A percentile compares a stretch with the other conserved stretches of the same genome.
These are phyloP conservation scores for Paramormyrops kingsleyae DNA, from an alignment of 2,113 vertebrate species.

Conservation along the genomic window DNA sequence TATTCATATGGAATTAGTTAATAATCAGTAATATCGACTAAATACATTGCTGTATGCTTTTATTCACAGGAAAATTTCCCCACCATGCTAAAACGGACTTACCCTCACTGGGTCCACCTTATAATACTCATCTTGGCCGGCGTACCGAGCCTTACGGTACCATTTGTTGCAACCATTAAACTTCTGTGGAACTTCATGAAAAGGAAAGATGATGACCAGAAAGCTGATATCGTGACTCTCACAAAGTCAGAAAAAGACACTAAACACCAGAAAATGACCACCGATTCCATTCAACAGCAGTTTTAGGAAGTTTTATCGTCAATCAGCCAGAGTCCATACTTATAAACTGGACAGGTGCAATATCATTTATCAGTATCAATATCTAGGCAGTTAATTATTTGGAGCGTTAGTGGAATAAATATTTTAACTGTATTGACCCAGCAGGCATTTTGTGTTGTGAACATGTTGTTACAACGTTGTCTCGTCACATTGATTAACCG, in stretches of 20 bases:
- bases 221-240: not conserved
- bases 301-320: not conserved
- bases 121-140: conserved; percentile 75
- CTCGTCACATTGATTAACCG: not conserved
- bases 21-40: not conserved
- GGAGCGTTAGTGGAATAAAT: not conserved
- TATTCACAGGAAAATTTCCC: conserved; percentile 69
- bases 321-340: not conserved
- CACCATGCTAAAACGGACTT: conserved; percentile 47
- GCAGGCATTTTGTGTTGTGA: not conserved
- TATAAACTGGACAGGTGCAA: not conserved
- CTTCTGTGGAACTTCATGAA: conserved; percentile 40
- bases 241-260: not conserved
- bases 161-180: conserved; percentile 62
- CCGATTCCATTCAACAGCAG: not conserved
- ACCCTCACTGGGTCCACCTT: conserved; percentile 69
- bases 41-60: not conserved
- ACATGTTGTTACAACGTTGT: not conserved
- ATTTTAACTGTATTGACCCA: not conserved
- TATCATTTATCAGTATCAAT: not conserved
- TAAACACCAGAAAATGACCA: not conserved
- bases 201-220: not conserved
- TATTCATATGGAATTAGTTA: not conserved
- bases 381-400: not conserved
- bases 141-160: conserved; percentile 71